These are phyloP conservation scores for Hirtodrosophila trivittata DNA, from an alignment of 2,888 invertebrate genomes.

Conservation along the genomic window DNA sequence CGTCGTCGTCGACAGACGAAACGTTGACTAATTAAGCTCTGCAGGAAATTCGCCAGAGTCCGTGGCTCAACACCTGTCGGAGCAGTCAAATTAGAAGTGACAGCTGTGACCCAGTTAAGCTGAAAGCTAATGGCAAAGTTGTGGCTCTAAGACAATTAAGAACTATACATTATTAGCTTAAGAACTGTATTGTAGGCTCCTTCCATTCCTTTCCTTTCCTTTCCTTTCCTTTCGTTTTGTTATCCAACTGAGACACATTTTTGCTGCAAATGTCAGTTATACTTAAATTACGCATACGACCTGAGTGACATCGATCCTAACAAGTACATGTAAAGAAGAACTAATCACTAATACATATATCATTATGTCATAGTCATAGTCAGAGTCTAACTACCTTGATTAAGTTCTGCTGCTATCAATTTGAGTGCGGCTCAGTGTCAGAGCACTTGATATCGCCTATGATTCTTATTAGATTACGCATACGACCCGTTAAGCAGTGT, in stretches of 20 bases:
- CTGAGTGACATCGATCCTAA: background rate
- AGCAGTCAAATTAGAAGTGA: constrained; percentile 15
- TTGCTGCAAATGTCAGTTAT: background rate
- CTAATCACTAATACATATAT: no score
- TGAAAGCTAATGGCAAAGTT: background rate
- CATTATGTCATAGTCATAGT: background rate
- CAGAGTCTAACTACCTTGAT: constrained; percentile 10
- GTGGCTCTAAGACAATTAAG: background rate
- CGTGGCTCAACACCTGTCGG: constrained; percentile 26
- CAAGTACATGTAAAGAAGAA: no score
- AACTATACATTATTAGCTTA: background rate
- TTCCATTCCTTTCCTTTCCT: no score
- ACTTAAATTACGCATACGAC: constrained; percentile 8
- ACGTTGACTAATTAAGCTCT: constrained; percentile 53
- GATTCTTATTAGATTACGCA: constrained; percentile 40
- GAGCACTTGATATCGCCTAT: constrained; percentile 45
- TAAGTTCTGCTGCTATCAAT: constrained; percentile 21
- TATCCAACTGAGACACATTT: no score
- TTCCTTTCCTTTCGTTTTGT: no score
- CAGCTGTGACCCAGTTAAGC: constrained; percentile 3
- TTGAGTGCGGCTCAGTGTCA: constrained; percentile 43
- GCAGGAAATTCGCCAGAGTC: constrained; percentile 26
- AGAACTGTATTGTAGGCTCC: no score
- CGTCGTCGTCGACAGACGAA: constrained; percentile 31
- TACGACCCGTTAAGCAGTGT: constrained; percentile 16